These are phyloP conservation scores for Minunthozetes semirufus DNA, from an alignment of 2,888 invertebrate species.

Conservation along the genomic window DNA sequence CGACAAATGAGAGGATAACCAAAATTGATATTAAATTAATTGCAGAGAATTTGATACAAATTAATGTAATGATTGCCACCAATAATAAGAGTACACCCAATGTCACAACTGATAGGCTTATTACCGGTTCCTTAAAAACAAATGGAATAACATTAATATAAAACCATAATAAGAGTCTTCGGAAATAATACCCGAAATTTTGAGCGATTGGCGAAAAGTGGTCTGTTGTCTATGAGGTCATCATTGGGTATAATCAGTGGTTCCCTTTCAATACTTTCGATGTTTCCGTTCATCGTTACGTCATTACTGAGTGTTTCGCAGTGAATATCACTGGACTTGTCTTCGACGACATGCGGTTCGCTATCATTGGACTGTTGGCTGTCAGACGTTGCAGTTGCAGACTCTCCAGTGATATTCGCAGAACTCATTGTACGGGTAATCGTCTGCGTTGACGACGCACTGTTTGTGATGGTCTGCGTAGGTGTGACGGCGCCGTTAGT, in stretches of 20 bases:
- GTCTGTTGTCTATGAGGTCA: conserved; percentile 4
- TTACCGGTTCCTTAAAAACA: conserved; percentile 28
- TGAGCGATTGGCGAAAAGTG: conserved; percentile 18
- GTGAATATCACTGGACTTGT: too few species aligned
- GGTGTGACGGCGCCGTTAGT: conserved; percentile 23
- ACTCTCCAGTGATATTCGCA: background rate
- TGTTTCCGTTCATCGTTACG: background rate
- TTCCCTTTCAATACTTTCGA: conserved; percentile 8
- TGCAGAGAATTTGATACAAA: conserved; percentile 14
- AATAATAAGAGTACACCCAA: conserved; percentile 25
- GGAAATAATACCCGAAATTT: background rate
- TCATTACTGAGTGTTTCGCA: background rate
- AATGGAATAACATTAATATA: too few species aligned
- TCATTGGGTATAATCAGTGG: conserved; percentile 14
- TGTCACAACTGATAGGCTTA: background rate
- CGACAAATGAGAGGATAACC: conserved; percentile 11
- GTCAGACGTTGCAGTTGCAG: background rate
- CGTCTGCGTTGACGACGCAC: background rate
- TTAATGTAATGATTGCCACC: conserved; percentile 26
- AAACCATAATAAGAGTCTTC: too few species aligned
- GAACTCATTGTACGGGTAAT: background rate
- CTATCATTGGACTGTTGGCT: background rate
- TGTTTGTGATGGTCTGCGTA: conserved; percentile 11
- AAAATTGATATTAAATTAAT: conserved; percentile 28
- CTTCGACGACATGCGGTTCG: too few species aligned